Conservation (phyloP, 1,140 invertebrate genomes). For the Papilio polytes region DNA sequence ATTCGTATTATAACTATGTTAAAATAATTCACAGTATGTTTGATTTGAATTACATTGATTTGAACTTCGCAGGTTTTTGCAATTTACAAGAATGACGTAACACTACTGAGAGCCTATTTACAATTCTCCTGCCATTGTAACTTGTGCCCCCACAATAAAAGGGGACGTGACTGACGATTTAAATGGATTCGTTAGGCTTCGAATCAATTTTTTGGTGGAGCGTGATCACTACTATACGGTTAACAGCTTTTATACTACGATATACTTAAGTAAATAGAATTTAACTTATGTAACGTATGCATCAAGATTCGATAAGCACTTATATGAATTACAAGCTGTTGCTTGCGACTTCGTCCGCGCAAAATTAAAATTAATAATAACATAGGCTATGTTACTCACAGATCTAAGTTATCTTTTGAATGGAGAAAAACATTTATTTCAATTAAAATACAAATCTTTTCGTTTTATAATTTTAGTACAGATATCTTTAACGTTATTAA, state of each 20-base stretch:
- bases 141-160: slow-evolving; percentile 72
- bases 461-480: no score
- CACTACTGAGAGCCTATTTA: slow-evolving; percentile 49
- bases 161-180: slow-evolving; percentile 62
- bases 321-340: no score
- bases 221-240: slow-evolving; percentile 59
- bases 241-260: slow-evolving; percentile 16
- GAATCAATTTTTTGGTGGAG: slow-evolving; percentile 63
- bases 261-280: no score
- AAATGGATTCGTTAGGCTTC: slow-evolving; percentile 59
- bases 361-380: no score
- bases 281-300: no score
- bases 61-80: slow-evolving; percentile 16
- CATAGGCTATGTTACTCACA: no score
- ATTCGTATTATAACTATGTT: neutral
- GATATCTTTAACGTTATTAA: no score
- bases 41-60: neutral
- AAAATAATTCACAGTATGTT: neutral
- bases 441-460: no score
- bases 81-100: slow-evolving; percentile 60
- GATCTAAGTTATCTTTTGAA: no score
- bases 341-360: no score
- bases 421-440: no score
- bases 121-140: slow-evolving; percentile 63
- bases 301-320: no score